Evolutionary conservation across 2,113 vertebrate genomes (phyloP), one percentile per base, ranked within the genome.

Genomic region (Natator depressus): DNA sequence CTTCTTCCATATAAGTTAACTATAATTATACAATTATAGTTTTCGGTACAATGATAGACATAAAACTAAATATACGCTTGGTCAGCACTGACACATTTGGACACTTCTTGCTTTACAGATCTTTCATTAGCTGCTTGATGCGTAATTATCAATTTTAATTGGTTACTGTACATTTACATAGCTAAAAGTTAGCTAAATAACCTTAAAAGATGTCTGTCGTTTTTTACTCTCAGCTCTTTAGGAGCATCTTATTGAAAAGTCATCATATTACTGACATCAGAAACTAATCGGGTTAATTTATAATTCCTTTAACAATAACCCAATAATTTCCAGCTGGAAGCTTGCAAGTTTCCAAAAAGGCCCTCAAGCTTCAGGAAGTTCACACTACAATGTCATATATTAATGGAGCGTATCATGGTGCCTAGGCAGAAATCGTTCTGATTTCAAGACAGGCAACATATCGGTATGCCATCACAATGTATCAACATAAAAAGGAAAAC

Each of bases 331-430:
- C 59, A 38, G 2, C 24, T 1, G n/a, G 10, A 27, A 57, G 24
- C 10, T 27, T 57, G 24, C 4, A 5, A 2, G 51, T 53, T 62
- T 62, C 19, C 75, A 14, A 29, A 29, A 46, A 50, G 50, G 50
- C 76, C 38, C 0, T 0, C 57, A 11, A 10, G 16, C 3, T 0
- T 11, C 17, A 1, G 49, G 25, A 8, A 24, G 19, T 27, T 86
- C 42, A 54, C 24, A 13, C 10, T 22, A 54, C 20, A 22, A 54
- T 54, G 22, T 54, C 53, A 22, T 22, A 9, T 3, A 54, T 22
- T 54, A 20, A 54, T 9, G 53, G 53, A 8, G 20, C 20, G 20
- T 22, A 54, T 22, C 53, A 4, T 54, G 6, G 25, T 4, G 25
- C 65, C 4, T 13, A 29, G 27, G 4, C 5, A 8, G 47, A 8